These are phyloP conservation scores for Aegotheles bennettii DNA, from an alignment of 2,113 vertebrate genomes.

Conservation along the genomic window DNA sequence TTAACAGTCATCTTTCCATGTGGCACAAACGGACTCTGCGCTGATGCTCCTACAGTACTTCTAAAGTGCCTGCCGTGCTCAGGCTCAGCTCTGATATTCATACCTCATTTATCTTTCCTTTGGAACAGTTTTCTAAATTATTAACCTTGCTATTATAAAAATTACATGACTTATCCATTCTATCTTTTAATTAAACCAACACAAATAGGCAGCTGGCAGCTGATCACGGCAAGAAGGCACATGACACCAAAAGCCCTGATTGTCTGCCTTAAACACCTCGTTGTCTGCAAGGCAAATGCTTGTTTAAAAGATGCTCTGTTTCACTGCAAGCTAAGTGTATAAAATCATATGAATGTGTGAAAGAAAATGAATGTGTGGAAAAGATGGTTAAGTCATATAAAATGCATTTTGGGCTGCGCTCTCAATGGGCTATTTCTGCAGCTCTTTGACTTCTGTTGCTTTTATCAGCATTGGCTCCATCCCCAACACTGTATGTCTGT, in stretches of 20 bases:
- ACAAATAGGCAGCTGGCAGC: neutral
- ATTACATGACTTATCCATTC: neutral
- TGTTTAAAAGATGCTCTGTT: neutral
- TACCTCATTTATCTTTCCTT: neutral
- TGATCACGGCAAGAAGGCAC: neutral
- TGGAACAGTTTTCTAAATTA: neutral
- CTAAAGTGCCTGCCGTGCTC: neutral
- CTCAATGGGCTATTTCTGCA: neutral
- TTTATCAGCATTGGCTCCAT: neutral
- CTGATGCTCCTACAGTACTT: neutral
- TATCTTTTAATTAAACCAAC: neutral
- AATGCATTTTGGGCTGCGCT: neutral
- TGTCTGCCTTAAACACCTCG: neutral
- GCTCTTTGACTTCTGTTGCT: neutral
- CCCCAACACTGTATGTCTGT: neutral
- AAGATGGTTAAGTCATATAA: neutral
- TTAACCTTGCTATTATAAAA: neutral
- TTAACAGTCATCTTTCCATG: neutral
- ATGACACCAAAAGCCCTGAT: neutral
- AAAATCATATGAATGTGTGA: neutral
- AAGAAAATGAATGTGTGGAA: too few species aligned
- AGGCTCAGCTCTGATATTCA: neutral
- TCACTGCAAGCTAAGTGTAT: neutral
- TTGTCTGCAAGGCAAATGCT: neutral
- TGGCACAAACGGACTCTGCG: fast-evolving